A percentile compares a stretch with the other conserved stretches of the same genome.
phyloP scores from a whole-genome alignment of 2,888 invertebrate genomes.

The Ectemnius continuus region DNA sequence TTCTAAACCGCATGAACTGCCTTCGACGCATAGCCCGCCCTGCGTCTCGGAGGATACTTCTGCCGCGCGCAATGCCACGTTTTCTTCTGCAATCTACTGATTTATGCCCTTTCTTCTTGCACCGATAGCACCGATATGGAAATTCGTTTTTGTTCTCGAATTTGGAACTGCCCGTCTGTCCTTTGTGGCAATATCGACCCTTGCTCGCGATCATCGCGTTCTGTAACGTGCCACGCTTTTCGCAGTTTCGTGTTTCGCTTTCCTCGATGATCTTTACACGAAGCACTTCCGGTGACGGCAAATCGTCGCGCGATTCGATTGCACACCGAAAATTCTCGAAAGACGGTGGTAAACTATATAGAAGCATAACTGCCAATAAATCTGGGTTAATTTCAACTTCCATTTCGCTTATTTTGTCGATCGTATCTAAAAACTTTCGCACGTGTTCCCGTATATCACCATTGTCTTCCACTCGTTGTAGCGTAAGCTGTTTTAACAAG shows the following conservation, averaged over 20 bases:
- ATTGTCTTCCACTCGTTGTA: neutral
- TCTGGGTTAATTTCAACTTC: constrained; percentile 1
- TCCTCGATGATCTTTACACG: constrained; percentile 7
- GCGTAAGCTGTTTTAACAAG: neutral
- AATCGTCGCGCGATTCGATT: constrained; percentile 2
- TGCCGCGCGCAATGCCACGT: neutral
- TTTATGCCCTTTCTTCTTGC: constrained; percentile 5
- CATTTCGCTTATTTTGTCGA: constrained; percentile 1
- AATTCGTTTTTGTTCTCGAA: neutral
- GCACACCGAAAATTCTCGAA: constrained; percentile 17
- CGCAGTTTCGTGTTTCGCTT: neutral
- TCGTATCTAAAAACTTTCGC: neutral
- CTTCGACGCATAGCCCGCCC: neutral
- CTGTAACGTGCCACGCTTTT: neutral
- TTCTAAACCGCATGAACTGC: neutral
- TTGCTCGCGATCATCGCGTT: no score
- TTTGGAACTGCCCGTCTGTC: neutral
- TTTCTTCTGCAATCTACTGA: neutral
- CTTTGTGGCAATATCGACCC: neutral
- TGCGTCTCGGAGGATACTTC: neutral
- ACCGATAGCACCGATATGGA: constrained; percentile 9
- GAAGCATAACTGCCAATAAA: constrained; percentile 2
- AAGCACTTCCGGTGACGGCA: neutral
- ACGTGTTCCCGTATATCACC: neutral
- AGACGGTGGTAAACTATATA: constrained; percentile 4